These are phyloP conservation scores for Cichlasoma orientale DNA, from an alignment of 2,797 vertebrate species.

Conservation along the genomic window DNA sequence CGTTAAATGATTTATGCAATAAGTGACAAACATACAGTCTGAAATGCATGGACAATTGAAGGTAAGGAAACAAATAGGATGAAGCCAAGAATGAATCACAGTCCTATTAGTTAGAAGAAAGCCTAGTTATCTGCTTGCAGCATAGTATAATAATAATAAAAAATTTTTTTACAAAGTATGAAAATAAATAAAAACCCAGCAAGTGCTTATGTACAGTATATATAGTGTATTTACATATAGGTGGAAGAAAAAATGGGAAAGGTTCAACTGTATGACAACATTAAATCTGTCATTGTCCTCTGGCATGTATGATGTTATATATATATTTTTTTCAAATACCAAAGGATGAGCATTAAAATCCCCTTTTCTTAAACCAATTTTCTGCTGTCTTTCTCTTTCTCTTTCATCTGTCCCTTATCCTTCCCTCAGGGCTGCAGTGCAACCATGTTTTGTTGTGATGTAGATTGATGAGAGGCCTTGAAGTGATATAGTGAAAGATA, in stretches of 20 bases:
- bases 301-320: conserved; percentile 8
- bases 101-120: background rate
- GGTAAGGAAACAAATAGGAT: background rate
- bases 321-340: conserved; percentile 20
- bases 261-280: background rate
- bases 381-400: conserved; percentile 17
- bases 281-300: background rate
- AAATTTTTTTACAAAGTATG: background rate
- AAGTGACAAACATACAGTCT: background rate
- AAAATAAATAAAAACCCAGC: background rate
- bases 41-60: background rate
- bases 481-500: conserved; percentile 37
- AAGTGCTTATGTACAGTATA: background rate
- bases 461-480: conserved; percentile 49
- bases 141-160: background rate
- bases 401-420: conserved; percentile 8
- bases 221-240: background rate
- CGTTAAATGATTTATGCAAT: background rate
- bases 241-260: background rate
- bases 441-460: conserved; percentile 39
- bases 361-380: conserved; percentile 21
- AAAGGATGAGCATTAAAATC: conserved; percentile 6
- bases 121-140: background rate
- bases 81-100: background rate
- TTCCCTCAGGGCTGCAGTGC: conserved; percentile 27